phyloP scores from a whole-genome alignment of 2,113 vertebrate species.

The Cercopithecus mona region DNA sequence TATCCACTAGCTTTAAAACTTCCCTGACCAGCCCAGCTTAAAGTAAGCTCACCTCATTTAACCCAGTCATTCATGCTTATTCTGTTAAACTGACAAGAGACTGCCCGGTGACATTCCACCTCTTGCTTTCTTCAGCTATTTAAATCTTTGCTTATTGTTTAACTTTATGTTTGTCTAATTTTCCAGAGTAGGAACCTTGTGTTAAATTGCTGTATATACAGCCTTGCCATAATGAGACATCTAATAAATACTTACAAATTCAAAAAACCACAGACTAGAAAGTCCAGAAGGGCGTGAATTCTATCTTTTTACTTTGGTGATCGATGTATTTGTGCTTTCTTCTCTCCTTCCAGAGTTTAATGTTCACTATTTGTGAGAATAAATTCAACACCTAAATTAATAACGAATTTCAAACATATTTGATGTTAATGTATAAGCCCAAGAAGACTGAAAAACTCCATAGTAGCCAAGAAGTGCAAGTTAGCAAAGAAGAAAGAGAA shows the following conservation, averaged over 20 bases:
- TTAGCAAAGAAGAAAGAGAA: not conserved
- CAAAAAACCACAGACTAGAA: conserved; percentile 2
- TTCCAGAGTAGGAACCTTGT: not conserved
- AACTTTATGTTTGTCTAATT: not conserved
- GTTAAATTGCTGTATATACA: not conserved
- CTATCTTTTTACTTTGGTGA: not conserved
- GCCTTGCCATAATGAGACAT: not conserved
- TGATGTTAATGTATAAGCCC: not conserved
- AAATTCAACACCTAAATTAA: conserved; percentile 24
- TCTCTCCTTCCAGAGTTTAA: not conserved
- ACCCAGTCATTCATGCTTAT: not conserved
- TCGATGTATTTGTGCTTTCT: not conserved
- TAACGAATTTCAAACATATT: conserved; percentile 43
- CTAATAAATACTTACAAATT: not conserved
- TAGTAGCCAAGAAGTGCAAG: not conserved
- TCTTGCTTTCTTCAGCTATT: not conserved
- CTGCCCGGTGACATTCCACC: not conserved
- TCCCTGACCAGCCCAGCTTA: not conserved
- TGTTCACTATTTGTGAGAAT: not conserved
- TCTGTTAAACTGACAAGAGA: not conserved
- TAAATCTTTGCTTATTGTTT: not conserved
- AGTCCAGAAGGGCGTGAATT: not conserved
- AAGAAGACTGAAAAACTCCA: conserved; percentile 27
- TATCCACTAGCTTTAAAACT: not conserved
- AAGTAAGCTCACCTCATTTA: not conserved